phyloP scores from a whole-genome alignment of 2,888 invertebrate species.

The Eristalis arbustorum region DNA sequence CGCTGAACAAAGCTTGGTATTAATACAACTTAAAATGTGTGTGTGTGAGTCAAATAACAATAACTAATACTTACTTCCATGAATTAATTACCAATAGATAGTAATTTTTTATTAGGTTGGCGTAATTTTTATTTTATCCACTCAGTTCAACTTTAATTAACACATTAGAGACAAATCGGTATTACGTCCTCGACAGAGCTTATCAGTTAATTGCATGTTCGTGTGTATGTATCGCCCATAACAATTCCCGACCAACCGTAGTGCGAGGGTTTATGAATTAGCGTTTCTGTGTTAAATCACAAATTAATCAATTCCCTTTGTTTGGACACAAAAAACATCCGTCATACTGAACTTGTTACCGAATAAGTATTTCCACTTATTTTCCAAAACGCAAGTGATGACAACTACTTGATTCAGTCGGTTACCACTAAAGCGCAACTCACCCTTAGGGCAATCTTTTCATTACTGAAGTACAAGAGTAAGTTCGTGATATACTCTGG shows the following conservation, averaged over 20 bases:
- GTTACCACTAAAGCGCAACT: slow-evolving; percentile 23
- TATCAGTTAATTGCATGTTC: neutral
- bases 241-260: neutral
- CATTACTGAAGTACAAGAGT: slow-evolving; percentile 41
- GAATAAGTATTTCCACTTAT: slow-evolving; percentile 16
- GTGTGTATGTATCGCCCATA: neutral
- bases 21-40: neutral
- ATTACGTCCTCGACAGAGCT: neutral
- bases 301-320: slow-evolving; percentile 25
- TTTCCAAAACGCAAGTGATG: neutral
- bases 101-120: neutral
- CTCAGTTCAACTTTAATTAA: neutral
- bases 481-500: slow-evolving; percentile 18
- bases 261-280: neutral
- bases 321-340: neutral
- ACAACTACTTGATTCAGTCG: neutral
- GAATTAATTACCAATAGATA: neutral
- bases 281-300: neutral
- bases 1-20: too few relatives aligned
- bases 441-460: slow-evolving; percentile 36
- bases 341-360: neutral
- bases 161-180: neutral
- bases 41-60: too few relatives aligned
- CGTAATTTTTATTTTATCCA: neutral
- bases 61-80: neutral